Percentiles rank a stretch among this genome's conserved stretches.
These are phyloP conservation scores for Cotesia congregata DNA, from an alignment of 2,888 invertebrate genomes.

Conservation along the genomic window DNA sequence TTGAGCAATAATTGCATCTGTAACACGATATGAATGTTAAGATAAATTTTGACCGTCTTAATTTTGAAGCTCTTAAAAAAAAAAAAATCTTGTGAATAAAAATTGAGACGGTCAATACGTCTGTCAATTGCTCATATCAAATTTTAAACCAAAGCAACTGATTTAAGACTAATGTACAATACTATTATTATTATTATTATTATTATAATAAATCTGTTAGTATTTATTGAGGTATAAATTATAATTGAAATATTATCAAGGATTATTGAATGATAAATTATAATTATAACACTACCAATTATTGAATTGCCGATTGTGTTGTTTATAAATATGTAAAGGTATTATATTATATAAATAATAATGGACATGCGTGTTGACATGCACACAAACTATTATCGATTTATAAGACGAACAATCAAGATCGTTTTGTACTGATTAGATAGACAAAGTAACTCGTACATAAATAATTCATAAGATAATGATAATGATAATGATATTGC, in stretches of 20 bases:
- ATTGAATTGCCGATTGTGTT: too few species aligned
- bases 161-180: not conserved
- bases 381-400: not conserved
- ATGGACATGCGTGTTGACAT: not conserved
- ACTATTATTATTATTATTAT: not conserved
- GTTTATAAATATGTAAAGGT: not conserved
- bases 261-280: too few species aligned
- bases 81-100: constrained; percentile 33
- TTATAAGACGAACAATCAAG: constrained; percentile 56
- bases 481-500: not conserved
- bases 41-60: constrained; percentile 27
- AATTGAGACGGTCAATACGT: constrained; percentile 61
- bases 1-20: constrained; percentile 18
- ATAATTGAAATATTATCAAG: too few species aligned
- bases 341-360: not conserved
- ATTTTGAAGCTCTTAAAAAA: constrained; percentile 11
- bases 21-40: not conserved
- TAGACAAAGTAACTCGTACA: constrained; percentile 52
- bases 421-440: constrained; percentile 61
- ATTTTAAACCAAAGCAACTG: constrained; percentile 43
- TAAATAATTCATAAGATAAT: constrained; percentile 31
- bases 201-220: too few species aligned
- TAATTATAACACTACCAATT: too few species aligned
- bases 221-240: too few species aligned
- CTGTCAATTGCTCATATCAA: constrained; percentile 67